Base-by-base conservation (phyloP, 2,888 invertebrate genomes). In the Cataglyphis livida region DNA sequence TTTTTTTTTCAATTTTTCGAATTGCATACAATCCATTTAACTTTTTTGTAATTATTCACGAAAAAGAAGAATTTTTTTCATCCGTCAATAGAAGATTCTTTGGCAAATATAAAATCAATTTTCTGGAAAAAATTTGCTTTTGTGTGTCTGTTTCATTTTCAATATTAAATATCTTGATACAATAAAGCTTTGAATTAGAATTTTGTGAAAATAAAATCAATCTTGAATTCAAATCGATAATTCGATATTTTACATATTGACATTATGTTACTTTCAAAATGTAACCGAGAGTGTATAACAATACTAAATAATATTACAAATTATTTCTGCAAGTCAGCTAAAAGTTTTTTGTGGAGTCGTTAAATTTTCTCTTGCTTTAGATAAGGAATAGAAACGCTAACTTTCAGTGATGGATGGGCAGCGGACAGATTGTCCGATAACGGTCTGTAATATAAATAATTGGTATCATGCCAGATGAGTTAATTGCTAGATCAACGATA, bases 401-500 rank as follows among this genome's bases (percentile, higher is more conserved):
- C n/a, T 35, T 44, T 21, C 59, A 35, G 44, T 74, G 57, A 73
- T 15, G 12, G n/a, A 10, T n/a, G 21, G 32, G 35, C 71, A 71
- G 32, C 35, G 78, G 41, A 75, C 74, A 81, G 59, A 85, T 89
- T 73, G 85, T 89, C 88, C 73, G 89, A 90, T 90, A 90, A 90
- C 84, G 81, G 82, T 51, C n/a, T 15, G 84, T 85, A 76, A 87
- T 89, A 88, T 90, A 90, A 90, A 90, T 90, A 90, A 86, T 88
- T 90, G 90, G 90, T 86, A 28, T 15, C 4, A 25, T 64, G 84
- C 88, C 90, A 90, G 83, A 78, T 85, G 78, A 88, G 88, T 90
- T 90, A 90, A 90, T 90, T 89, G 90, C 90, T 83, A 84, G 90
- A 90, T 90, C 90, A 90, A 84, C 86, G 76, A 82, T 68, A 84